Percentiles rank a stretch among this genome's conserved stretches.
Evolutionary conservation across 2,797 vertebrate genomes (phyloP).

Genomic region (Furcifer pardalis): DNA sequence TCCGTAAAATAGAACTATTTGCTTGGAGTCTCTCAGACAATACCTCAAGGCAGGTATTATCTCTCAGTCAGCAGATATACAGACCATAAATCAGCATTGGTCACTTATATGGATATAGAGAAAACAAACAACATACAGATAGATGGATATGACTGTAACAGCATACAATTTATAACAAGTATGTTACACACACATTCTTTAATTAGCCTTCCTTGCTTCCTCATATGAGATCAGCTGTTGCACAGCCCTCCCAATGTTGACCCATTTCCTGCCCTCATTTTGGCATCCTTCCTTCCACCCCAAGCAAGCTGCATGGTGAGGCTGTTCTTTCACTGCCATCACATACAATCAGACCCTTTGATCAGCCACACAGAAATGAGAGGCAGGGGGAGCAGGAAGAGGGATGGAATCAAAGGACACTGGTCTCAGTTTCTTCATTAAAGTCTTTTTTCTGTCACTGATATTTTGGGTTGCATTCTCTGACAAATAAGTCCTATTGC

Average conservation of each 20-base stretch:
- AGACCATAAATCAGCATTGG: neutral
- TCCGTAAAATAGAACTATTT: neutral
- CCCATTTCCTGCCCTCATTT: slow-evolving; percentile 28
- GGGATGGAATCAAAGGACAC: slow-evolving; percentile 8
- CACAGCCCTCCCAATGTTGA: slow-evolving; percentile 32
- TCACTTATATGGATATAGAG: neutral
- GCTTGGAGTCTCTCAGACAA: slow-evolving; percentile 4
- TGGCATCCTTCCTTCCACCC: slow-evolving; percentile 3
- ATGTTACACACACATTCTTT: neutral
- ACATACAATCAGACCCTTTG: slow-evolving; percentile 39
- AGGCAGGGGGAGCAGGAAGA: neutral
- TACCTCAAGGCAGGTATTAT: neutral
- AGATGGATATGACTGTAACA: neutral
- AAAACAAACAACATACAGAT: neutral
- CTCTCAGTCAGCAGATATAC: neutral
- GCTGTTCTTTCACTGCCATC: slow-evolving; percentile 23
- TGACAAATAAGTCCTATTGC: slow-evolving; percentile 16
- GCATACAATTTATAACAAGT: neutral
- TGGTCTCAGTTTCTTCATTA: slow-evolving; percentile 35
- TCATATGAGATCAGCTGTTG: slow-evolving; percentile 22
- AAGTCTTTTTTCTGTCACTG: slow-evolving; percentile 26
- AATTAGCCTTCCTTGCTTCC: slow-evolving; percentile 4
- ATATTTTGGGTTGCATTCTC: slow-evolving; percentile 14
- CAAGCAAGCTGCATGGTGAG: slow-evolving; percentile 23
- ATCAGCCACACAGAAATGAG: slow-evolving; percentile 28